Conservation (phyloP, 2,113 vertebrate species). For the Struthidea cinerea region DNA sequence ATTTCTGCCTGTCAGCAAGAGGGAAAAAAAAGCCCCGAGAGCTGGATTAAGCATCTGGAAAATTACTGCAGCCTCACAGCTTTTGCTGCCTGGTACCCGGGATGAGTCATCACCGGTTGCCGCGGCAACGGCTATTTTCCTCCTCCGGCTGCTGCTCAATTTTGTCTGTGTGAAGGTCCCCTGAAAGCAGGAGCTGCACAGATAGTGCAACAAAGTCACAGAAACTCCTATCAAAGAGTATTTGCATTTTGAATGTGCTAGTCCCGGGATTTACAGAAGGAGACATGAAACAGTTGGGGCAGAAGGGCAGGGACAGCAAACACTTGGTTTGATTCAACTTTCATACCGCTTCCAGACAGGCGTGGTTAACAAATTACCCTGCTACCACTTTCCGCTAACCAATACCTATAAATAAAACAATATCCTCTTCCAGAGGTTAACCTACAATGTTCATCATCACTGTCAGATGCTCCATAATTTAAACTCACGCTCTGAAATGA, state of each 20-base stretch:
- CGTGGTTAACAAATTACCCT: neutral
- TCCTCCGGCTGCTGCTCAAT: slow-evolving; percentile 60
- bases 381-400: neutral
- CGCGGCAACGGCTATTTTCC: slow-evolving; percentile 55
- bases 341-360: neutral
- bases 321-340: neutral
- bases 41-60: slow-evolving; percentile 72
- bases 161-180: slow-evolving; percentile 42
- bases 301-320: neutral
- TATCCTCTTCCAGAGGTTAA: neutral
- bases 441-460: neutral
- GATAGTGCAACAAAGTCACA: slow-evolving; percentile 19
- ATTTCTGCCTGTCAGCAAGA: slow-evolving; percentile 29
- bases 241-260: neutral
- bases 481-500: rapidly evolving
- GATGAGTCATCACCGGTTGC: slow-evolving; percentile 73
- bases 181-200: slow-evolving; percentile 43
- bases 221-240: neutral
- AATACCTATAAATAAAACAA: slow-evolving; percentile 4
- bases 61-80: slow-evolving; percentile 74
- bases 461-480: neutral
- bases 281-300: neutral
- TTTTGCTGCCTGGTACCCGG: slow-evolving; percentile 10
- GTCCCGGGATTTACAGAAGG: neutral
- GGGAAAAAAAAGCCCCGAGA: neutral